Conservation (phyloP, 2,888 invertebrate genomes). For the Amaurobius ferox region DNA sequence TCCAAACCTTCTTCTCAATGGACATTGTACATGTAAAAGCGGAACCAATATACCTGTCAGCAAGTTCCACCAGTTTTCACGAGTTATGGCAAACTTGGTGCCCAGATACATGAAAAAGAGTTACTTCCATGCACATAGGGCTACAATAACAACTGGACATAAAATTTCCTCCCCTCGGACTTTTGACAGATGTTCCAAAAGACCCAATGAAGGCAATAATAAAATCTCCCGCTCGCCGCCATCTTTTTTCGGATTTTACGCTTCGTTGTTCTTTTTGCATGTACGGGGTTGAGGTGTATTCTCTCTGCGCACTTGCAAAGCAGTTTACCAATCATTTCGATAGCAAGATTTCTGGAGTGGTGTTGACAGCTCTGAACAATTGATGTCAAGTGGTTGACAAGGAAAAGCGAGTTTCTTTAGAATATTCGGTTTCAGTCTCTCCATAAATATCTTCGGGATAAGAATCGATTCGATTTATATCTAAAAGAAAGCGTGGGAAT, state of each 20-base stretch:
- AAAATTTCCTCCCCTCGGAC: conserved; percentile 3
- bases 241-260: conserved; percentile 59
- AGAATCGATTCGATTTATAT: too few species aligned
- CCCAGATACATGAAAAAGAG: conserved; percentile 42
- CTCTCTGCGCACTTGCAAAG: conserved; percentile 6
- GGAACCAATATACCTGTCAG: conserved; percentile 67
- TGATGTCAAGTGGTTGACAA: conserved; percentile 42
- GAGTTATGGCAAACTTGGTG: conserved; percentile 37
- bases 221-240: conserved; percentile 28
- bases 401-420: neutral
- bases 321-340: conserved; percentile 68
- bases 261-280: conserved; percentile 49
- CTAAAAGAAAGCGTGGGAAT: too few species aligned
- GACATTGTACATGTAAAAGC: conserved; percentile 46
- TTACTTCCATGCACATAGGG: conserved; percentile 30
- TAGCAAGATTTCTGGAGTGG: conserved; percentile 34
- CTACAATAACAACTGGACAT: conserved; percentile 22
- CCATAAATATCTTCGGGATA: too few species aligned
- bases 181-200: conserved; percentile 57
- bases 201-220: conserved; percentile 64
- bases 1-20: neutral
- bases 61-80: conserved; percentile 25
- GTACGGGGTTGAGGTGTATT: conserved; percentile 9
- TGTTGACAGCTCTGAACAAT: conserved; percentile 58
- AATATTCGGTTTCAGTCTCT: too few species aligned